These are phyloP conservation scores for Neomonachus schauinslandi DNA, from an alignment of 2,113 vertebrate species.

Conservation along the genomic window DNA sequence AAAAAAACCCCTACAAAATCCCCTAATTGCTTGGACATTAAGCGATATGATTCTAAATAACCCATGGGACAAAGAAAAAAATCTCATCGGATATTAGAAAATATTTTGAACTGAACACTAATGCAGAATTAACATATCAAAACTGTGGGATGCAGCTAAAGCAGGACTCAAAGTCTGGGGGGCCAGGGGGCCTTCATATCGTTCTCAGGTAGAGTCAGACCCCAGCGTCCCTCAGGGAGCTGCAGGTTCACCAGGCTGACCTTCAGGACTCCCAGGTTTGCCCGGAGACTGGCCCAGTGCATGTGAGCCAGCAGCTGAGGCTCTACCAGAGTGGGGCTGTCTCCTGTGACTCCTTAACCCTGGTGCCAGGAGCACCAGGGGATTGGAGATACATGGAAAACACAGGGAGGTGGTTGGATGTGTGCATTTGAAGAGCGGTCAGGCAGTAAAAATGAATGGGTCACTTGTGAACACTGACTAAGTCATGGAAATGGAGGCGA, in stretches of 20 bases:
- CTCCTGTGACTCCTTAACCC: not conserved
- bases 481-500: not conserved
- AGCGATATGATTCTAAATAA: not conserved
- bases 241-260: not conserved
- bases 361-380: not conserved
- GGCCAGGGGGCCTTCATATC: rapidly evolving
- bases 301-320: too few species aligned
- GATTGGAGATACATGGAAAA: too few species aligned
- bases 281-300: not conserved
- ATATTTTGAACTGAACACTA: not conserved
- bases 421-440: not conserved
- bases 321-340: not conserved
- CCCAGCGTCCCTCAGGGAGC: not conserved
- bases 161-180: not conserved
- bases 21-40: not conserved
- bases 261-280: too few species aligned
- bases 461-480: not conserved
- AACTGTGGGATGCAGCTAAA: rapidly evolving
- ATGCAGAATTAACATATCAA: not conserved
- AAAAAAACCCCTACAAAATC: not conserved
- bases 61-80: not conserved
- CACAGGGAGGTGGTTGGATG: not conserved
- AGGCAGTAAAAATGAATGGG: not conserved
- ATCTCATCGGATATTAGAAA: not conserved
- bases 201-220: not conserved